Evolutionary conservation across 2,113 vertebrate species (phyloP).

Genomic region (Apistogramma diplotaenia): DNA sequence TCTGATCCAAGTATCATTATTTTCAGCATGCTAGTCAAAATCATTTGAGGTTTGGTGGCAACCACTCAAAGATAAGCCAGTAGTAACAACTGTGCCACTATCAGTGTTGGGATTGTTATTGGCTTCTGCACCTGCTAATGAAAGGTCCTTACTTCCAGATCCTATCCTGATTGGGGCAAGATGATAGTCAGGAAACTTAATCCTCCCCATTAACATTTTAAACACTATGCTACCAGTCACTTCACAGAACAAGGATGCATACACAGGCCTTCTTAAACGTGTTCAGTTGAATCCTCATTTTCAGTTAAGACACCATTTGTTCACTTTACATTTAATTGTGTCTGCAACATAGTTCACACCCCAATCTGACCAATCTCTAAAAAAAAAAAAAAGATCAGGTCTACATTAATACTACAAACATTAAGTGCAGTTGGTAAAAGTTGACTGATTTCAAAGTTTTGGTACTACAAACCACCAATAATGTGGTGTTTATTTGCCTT

Average conservation of each 20-base stretch:
- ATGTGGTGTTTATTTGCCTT: too few species aligned
- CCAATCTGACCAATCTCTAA: neutral
- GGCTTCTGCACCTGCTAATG: constrained; percentile 3
- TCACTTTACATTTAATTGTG: constrained; percentile 24
- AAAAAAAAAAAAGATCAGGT: neutral
- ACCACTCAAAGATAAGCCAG: constrained; percentile 4
- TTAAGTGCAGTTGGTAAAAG: neutral
- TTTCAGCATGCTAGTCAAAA: neutral
- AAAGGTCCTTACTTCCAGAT: constrained; percentile 18
- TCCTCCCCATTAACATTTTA: constrained; percentile 44
- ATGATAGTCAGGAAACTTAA: constrained; percentile 31
- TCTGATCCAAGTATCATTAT: neutral
- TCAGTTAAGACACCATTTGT: constrained; percentile 33
- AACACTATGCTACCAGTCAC: constrained; percentile 3
- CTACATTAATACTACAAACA: neutral
- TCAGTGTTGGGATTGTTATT: too few species aligned
- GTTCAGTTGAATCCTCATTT: constrained; percentile 12
- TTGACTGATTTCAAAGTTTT: neutral
- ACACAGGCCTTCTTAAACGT: constrained; percentile 9
- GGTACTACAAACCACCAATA: neutral
- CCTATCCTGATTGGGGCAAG: constrained; percentile 15
- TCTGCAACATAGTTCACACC: neutral
- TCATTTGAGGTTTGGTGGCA: constrained; percentile 3
- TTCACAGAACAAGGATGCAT: constrained; percentile 13
- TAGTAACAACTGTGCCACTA: constrained; percentile 15